phyloP scores from a whole-genome alignment of 2,797 vertebrate genomes.

The Lepus oiostolus region DNA sequence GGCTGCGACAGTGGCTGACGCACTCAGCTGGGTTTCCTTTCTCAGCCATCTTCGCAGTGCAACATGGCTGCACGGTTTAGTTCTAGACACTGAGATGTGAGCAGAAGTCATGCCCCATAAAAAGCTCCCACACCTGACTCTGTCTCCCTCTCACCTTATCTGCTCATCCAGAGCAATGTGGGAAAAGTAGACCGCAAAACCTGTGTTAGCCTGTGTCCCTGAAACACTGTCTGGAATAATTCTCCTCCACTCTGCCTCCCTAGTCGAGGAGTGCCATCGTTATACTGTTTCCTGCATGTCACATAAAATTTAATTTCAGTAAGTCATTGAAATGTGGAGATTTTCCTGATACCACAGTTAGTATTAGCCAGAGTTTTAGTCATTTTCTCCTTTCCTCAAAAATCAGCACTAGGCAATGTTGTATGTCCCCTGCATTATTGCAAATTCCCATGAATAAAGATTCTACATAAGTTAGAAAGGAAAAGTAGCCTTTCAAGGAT shows the following conservation, averaged over 20 bases:
- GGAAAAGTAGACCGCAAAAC: neutral
- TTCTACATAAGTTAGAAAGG: neutral
- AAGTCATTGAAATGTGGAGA: neutral
- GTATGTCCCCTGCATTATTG: neutral
- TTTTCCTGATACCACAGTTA: neutral
- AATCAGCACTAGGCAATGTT: neutral
- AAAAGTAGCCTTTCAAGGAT: neutral
- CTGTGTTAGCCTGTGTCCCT: neutral
- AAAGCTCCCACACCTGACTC: neutral
- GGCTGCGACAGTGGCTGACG: neutral
- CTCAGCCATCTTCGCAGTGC: neutral
- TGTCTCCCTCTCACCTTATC: neutral
- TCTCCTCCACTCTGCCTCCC: neutral
- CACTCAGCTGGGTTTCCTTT: neutral
- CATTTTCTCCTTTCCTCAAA: neutral
- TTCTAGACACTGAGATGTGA: neutral
- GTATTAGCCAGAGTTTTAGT: neutral
- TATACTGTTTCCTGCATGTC: neutral
- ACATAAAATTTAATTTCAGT: neutral
- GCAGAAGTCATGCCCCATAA: neutral
- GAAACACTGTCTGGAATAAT: neutral
- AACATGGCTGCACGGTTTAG: neutral
- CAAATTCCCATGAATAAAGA: neutral
- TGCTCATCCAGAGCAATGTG: neutral
- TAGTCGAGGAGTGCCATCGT: neutral